Evolutionary conservation across 64 coral and sea anemone species (phyloP), one percentile per base, ranked within the genome.

Genomic region (Trachythela sp.): DNA sequence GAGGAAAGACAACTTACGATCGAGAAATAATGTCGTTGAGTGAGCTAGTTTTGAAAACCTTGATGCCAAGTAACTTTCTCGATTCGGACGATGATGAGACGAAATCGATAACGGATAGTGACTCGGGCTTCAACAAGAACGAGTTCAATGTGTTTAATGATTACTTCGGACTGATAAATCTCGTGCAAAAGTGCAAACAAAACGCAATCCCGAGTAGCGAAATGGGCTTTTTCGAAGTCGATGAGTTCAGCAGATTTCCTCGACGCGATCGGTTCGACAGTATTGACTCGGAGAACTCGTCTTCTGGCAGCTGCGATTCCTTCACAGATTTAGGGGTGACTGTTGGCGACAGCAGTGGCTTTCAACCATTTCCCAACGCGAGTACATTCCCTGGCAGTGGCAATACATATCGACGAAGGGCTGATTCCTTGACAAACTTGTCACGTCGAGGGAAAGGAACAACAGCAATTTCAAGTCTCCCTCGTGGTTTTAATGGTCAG

Each of bases 71-170:
- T 77, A 99, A 99, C 87, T 99, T 99, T 89, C 91, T 99, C 45
- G 96, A 99, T 89, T 99, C 96, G 40, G 96, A 99, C 92, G 96
- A 99, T 77, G 96, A 99, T 83, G 96, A 99, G 93, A 93, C 94
- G 91, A 99, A 99, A 87, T 99, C 96, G 93, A 94, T 99, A 94
- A 99, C 93, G 72, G 94, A 94, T 56, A 90, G 91, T 97, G 91
- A 71, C 84, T 91, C 93, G 90, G 93, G 92, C 90, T 88, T 95
- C 68, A 84, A 94, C 83, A 99, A 94, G 86, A 99, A 76, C 76
- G 93, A 99, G 72, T 99, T 94, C 88, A 94, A 99, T 84, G 94
- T 99, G 96, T 99, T 99, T 88, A 99, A 99, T 89, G 96, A 99
- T 70, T 99, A 99, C 93, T 99, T 99, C 77, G 96, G 96, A 13